Evolutionary conservation across 2,888 invertebrate species (phyloP).

Genomic region (Drosophila multiciliata): DNA sequence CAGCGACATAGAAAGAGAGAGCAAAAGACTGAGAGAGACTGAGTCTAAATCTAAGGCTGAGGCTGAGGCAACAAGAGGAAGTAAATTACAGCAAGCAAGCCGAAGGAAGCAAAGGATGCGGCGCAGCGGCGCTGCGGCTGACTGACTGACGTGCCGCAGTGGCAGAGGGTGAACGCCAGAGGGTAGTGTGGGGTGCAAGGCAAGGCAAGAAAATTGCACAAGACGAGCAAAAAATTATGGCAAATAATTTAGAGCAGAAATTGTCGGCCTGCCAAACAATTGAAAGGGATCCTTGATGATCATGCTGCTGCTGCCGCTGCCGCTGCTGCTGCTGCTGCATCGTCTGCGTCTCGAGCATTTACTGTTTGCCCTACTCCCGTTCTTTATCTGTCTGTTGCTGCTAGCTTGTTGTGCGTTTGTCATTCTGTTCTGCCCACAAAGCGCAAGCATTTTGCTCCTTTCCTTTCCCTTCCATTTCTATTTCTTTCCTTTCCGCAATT

Average conservation of each 20-base stretch:
- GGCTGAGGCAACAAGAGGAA: conserved; percentile 62
- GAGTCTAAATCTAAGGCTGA: conserved; percentile 25
- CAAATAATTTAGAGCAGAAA: conserved; percentile 83
- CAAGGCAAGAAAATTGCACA: conserved; percentile 45
- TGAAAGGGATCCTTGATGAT: conserved; percentile 57
- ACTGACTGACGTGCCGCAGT: conserved; percentile 51
- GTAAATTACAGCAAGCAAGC: conserved; percentile 69
- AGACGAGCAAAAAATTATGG: conserved; percentile 73
- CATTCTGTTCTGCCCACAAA: conserved; percentile 68
- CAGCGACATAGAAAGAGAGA: conserved; percentile 35
- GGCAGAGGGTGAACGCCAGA: conserved; percentile 26
- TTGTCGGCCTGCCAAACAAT: conserved; percentile 63
- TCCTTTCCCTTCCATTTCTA: background rate
- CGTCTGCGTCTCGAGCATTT: conserved; percentile 41
- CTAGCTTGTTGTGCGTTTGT: conserved; percentile 69
- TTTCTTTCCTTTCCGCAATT: background rate
- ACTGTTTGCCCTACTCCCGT: conserved; percentile 28
- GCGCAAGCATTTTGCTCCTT: conserved; percentile 26
- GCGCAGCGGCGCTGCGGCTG: conserved; percentile 28
- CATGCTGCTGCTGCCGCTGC: conserved; percentile 22
- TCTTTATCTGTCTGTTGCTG: conserved; percentile 34
- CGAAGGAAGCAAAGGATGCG: conserved; percentile 65
- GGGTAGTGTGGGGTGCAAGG: conserved; percentile 6
- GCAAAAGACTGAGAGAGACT: conserved; percentile 15
- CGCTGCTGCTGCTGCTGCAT: conserved; percentile 25